Conservation (phyloP, 2,113 vertebrate species). For the Ophiodon elongatus region DNA sequence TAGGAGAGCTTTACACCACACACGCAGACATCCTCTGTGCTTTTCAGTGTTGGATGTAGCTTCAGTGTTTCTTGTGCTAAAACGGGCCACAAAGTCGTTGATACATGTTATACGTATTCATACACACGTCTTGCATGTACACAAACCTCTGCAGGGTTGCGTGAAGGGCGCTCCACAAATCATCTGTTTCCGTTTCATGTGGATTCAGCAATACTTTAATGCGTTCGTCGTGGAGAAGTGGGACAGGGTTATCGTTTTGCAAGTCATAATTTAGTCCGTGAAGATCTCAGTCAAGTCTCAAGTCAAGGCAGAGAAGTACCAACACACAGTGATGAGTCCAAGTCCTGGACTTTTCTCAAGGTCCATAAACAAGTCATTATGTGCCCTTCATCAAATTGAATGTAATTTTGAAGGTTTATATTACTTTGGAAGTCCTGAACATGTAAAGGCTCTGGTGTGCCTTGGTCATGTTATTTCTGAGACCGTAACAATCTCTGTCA, state of each 20-base stretch:
- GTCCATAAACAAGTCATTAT: too few relatives aligned
- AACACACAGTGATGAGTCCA: too few relatives aligned
- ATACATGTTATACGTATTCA: not conserved
- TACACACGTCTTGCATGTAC: not conserved
- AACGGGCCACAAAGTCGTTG: not conserved
- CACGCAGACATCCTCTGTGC: not conserved
- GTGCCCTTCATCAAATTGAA: too few relatives aligned
- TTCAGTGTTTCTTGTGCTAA: not conserved
- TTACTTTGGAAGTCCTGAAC: too few relatives aligned
- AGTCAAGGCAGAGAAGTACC: not conserved
- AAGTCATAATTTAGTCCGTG: not conserved
- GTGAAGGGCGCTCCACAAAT: not conserved
- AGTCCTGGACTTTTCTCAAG: not conserved
- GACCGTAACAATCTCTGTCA: too few relatives aligned
- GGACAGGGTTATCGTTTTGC: not conserved
- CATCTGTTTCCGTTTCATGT: not conserved
- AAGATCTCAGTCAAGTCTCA: not conserved
- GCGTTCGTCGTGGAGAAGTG: not conserved
- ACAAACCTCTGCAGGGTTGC: not conserved
- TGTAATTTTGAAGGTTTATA: too few relatives aligned
- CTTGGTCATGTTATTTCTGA: too few relatives aligned
- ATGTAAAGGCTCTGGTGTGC: too few relatives aligned
- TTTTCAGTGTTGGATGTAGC: not conserved
- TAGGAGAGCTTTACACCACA: conserved; percentile 8
- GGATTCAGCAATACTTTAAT: not conserved